Conservation (phyloP, 2,797 vertebrate genomes). For the Sebastes steindachneri region DNA sequence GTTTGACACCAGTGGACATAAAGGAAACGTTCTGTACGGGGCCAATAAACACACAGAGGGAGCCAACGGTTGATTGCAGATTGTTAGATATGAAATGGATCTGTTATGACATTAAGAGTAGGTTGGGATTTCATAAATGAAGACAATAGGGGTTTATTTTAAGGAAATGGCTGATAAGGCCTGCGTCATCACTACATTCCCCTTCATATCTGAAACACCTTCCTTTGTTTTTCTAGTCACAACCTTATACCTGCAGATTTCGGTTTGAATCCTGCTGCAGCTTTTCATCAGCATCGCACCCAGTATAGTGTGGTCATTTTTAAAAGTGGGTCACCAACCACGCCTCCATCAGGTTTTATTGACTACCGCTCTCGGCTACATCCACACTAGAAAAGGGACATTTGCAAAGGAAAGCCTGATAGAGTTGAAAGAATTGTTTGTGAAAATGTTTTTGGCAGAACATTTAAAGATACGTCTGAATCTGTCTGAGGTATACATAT, state of each 20-base stretch:
- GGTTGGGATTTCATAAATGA: not conserved
- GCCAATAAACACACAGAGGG: not conserved
- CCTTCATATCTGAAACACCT: not conserved
- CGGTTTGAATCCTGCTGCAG: not conserved
- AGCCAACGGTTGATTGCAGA: not conserved
- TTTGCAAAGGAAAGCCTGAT: not conserved
- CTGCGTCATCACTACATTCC: not conserved
- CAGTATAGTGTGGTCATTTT: not conserved
- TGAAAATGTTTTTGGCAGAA: not conserved
- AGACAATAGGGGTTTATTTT: not conserved
- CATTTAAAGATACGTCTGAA: not conserved
- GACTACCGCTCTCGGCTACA: conserved; percentile 1
- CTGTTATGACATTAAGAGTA: not conserved
- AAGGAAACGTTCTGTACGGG: not conserved
- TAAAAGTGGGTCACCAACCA: conserved; percentile 17
- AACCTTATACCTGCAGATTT: not conserved
- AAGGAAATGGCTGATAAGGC: not conserved
- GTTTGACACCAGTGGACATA: not conserved
- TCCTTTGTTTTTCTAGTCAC: not conserved
- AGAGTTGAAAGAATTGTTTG: not conserved
- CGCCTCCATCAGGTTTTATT: not conserved
- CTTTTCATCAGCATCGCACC: not conserved
- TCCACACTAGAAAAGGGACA: not conserved
- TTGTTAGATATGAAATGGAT: not conserved
- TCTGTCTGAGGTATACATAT: not conserved